Conservation (phyloP, 2,888 invertebrate genomes). For the Dryadula phaetusa region DNA sequence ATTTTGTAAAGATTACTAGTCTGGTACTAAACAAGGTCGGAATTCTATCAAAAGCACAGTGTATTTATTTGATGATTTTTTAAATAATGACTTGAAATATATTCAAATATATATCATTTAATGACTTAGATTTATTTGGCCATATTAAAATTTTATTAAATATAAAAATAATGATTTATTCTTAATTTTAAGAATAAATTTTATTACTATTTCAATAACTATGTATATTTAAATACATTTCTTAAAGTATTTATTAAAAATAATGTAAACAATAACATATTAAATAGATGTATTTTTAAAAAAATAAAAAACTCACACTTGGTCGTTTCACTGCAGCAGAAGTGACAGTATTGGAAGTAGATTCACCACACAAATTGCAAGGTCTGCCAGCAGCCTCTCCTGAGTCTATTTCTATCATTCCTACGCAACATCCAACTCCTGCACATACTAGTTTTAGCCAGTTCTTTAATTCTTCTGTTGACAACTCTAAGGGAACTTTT, state of each 20-base stretch:
- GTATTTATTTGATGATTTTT: not conserved
- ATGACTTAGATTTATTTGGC: no score
- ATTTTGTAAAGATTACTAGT: not conserved
- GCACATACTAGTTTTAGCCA: constrained; percentile 80
- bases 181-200: no score
- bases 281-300: constrained; percentile 15
- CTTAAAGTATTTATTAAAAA: not conserved
- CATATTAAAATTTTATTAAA: no score
- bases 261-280: not conserved
- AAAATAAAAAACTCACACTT: constrained; percentile 58
- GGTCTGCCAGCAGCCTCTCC: constrained; percentile 74
- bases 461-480: constrained; percentile 75
- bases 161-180: no score
- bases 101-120: no score
- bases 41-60: not conserved
- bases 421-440: constrained; percentile 82
- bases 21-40: not conserved
- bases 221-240: no score
- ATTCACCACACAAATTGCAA: constrained; percentile 74
- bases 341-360: constrained; percentile 66
- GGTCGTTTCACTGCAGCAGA: constrained; percentile 67
- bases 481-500: constrained; percentile 81
- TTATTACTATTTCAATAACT: no score
- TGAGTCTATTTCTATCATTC: constrained; percentile 81
- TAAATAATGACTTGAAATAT: no score